Percentiles rank a stretch among this genome's conserved stretches.
phyloP scores from a whole-genome alignment of 2,797 vertebrate species.

The Telmatherina bonti region DNA sequence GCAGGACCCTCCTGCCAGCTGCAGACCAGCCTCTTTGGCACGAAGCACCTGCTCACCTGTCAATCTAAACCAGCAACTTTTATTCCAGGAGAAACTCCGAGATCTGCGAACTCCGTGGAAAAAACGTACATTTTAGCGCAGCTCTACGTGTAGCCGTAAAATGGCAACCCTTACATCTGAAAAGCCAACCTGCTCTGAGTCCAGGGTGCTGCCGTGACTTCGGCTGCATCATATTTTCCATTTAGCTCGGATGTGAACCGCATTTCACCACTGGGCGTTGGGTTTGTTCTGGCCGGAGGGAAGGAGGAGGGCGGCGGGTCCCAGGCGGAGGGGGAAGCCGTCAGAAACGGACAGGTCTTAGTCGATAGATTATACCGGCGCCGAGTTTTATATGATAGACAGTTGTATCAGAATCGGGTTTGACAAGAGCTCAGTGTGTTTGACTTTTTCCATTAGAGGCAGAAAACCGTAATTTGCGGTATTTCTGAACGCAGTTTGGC shows the following conservation, averaged over 20 bases:
- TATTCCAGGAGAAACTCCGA: neutral
- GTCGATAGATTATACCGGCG: neutral
- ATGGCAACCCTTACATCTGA: fast-evolving
- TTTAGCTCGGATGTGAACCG: neutral
- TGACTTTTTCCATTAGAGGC: neutral
- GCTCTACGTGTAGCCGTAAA: too few relatives aligned
- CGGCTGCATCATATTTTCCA: neutral
- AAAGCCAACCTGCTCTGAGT: neutral
- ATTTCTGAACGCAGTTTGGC: neutral
- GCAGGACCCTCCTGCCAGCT: neutral
- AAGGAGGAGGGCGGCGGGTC: too few relatives aligned
- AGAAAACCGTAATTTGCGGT: neutral
- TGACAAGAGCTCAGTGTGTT: neutral
- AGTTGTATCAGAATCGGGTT: neutral
- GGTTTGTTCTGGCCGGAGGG: neutral
- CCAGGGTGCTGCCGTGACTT: neutral
- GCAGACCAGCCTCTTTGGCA: constrained; percentile 11
- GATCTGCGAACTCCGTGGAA: neutral
- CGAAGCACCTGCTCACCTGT: constrained; percentile 65
- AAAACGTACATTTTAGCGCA: neutral
- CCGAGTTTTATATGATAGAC: neutral
- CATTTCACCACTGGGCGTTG: neutral
- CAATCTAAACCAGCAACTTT: constrained; percentile 28
- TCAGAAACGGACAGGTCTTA: too few relatives aligned
- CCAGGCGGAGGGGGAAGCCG: too few relatives aligned